Conservation (phyloP, 2,888 invertebrate genomes). For the Agriotes lineatus region DNA sequence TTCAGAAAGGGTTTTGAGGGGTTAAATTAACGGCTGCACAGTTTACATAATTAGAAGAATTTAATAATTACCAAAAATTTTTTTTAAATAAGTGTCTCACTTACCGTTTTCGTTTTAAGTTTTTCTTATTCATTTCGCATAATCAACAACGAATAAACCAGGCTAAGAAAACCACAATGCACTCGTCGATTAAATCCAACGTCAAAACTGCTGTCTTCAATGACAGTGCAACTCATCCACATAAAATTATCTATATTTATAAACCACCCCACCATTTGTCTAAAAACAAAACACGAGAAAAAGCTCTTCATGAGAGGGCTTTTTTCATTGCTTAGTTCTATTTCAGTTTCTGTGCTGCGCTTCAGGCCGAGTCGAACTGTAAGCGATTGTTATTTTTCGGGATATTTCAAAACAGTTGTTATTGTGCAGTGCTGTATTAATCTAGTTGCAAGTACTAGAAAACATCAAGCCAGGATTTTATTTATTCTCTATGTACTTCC, state of each 20-base stretch:
- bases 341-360: conserved; percentile 34
- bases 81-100: no score
- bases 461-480: no score
- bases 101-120: conserved; percentile 38
- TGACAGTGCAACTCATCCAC: conserved; percentile 25
- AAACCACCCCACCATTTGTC: conserved; percentile 54
- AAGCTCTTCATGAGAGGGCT: conserved; percentile 46
- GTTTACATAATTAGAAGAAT: no score
- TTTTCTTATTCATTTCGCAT: background rate
- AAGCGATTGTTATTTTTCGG: background rate
- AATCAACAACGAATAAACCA: background rate
- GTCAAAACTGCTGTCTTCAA: background rate
- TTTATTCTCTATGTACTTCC: no score
- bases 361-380: conserved; percentile 6
- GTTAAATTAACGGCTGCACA: no score
- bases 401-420: no score
- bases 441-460: no score
- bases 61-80: no score
- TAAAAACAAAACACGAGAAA: conserved; percentile 49
- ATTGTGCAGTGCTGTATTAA: no score
- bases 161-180: background rate
- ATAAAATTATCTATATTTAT: conserved; percentile 39
- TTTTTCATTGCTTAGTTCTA: conserved; percentile 46
- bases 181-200: background rate
- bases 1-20: no score